Percentiles rank a stretch among this genome's conserved stretches.
These are phyloP conservation scores for Cephalopterus ornatus DNA, from an alignment of 2,113 vertebrate genomes.

Conservation along the genomic window DNA sequence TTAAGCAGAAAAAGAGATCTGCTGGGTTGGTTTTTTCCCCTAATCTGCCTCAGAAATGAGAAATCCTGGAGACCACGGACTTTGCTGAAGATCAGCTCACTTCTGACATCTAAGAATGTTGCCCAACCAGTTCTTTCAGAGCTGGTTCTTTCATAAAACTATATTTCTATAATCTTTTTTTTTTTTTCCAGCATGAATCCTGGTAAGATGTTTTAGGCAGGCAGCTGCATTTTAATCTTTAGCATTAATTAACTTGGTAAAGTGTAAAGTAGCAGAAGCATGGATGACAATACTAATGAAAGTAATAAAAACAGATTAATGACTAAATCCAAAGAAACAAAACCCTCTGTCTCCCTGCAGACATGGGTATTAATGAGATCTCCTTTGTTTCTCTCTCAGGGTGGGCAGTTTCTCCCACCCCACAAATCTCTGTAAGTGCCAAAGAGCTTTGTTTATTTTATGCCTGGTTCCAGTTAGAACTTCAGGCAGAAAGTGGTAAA, in stretches of 20 bases:
- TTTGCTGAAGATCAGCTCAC: background rate
- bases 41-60: background rate
- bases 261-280: background rate
- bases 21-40: background rate
- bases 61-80: background rate
- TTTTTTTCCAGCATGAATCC: background rate
- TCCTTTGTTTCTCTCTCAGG: background rate
- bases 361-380: background rate
- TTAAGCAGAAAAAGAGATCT: background rate
- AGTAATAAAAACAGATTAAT: slow-evolving; percentile 27
- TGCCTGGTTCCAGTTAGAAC: background rate
- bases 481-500: background rate
- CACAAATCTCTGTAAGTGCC: background rate
- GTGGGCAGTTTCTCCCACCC: background rate
- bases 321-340: background rate
- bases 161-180: background rate
- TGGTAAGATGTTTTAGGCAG: background rate
- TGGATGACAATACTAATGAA: slow-evolving; percentile 17
- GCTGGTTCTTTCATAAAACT: background rate
- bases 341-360: background rate
- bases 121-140: background rate
- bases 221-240: background rate
- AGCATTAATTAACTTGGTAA: slow-evolving; percentile 1
- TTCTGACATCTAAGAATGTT: background rate
- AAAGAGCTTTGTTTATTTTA: background rate